A percentile compares a stretch with the other conserved stretches of the same genome.
These are phyloP conservation scores for Rhincodon typus DNA, from an alignment of 2,797 vertebrate species.

Conservation along the genomic window DNA sequence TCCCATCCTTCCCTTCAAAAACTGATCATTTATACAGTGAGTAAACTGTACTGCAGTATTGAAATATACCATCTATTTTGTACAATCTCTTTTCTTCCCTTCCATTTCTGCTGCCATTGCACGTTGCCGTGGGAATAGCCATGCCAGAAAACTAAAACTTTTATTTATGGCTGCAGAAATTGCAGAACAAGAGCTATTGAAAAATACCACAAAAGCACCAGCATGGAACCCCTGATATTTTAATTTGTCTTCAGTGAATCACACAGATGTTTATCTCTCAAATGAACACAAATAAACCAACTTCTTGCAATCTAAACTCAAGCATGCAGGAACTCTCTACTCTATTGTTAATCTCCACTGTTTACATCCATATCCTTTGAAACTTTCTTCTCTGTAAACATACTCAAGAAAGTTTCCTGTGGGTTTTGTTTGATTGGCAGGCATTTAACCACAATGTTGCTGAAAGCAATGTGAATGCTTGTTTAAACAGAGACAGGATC, in stretches of 20 bases:
- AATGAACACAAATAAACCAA: conserved; percentile 66
- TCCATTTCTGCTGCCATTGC: conserved; percentile 54
- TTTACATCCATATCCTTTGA: conserved; percentile 67
- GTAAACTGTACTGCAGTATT: conserved; percentile 49
- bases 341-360: conserved; percentile 58
- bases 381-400: conserved; percentile 56
- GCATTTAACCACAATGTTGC: conserved; percentile 40
- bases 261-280: conserved; percentile 69
- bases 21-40: conserved; percentile 44
- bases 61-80: conserved; percentile 54
- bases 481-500: conserved; percentile 31
- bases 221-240: conserved; percentile 50
- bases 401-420: conserved; percentile 49
- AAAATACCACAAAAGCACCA: conserved; percentile 49
- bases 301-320: conserved; percentile 55
- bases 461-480: conserved; percentile 25
- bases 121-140: conserved; percentile 58
- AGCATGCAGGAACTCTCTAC: conserved; percentile 55
- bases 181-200: conserved; percentile 49
- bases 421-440: conserved; percentile 58
- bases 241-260: conserved; percentile 66
- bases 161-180: conserved; percentile 49
- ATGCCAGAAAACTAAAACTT: conserved; percentile 57
- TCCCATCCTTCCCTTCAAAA: neutral
- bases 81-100: conserved; percentile 52